Conservation (phyloP, 2,113 vertebrate species). For the Cathartes aura region DNA sequence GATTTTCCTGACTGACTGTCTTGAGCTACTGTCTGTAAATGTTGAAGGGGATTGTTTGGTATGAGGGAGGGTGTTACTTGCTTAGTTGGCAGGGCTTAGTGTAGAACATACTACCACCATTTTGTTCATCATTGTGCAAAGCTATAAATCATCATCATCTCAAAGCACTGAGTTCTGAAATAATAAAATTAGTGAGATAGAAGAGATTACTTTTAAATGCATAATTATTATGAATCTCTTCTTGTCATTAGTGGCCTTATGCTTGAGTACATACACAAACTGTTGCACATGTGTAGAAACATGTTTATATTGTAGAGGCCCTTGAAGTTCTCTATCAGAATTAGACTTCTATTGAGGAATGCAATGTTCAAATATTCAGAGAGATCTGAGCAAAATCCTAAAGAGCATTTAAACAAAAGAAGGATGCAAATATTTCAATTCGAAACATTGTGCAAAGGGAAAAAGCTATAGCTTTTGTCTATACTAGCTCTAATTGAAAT, state of each 20-base stretch:
- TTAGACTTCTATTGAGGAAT: neutral
- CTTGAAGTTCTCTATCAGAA: neutral
- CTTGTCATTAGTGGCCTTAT: neutral
- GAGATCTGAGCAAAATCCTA: neutral
- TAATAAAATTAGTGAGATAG: neutral
- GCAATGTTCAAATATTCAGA: neutral
- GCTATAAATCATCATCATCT: neutral
- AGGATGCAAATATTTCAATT: neutral
- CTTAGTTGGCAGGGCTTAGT: neutral
- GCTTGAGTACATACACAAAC: neutral
- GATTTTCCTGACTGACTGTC: neutral
- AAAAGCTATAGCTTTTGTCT: neutral
- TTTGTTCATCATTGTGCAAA: neutral
- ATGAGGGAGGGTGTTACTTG: neutral
- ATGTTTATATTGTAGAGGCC: neutral
- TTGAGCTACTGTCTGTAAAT: neutral
- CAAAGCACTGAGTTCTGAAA: neutral
- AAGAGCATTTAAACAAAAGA: neutral
- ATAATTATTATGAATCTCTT: neutral
- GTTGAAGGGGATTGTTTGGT: neutral
- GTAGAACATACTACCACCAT: fast-evolving
- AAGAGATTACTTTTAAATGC: neutral
- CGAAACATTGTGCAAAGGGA: neutral
- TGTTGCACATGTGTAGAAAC: neutral
- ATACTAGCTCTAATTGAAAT: neutral